Evolutionary conservation across 2,888 invertebrate genomes (phyloP).

Genomic region (Leucozona laternaria): DNA sequence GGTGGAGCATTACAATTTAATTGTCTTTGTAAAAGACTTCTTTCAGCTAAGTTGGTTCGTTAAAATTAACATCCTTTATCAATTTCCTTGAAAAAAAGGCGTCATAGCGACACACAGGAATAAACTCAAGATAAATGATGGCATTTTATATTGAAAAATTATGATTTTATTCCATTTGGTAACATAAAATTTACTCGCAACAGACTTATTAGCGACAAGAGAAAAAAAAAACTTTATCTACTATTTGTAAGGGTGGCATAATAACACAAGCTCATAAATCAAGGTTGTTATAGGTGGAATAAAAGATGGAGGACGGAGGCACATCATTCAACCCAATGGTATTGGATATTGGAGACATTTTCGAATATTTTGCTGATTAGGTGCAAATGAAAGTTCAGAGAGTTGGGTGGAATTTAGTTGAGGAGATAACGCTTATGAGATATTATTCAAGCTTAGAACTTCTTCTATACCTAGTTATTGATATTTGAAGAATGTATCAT

Average conservation of each 20-base stretch:
- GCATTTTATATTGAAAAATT: constrained; percentile 67
- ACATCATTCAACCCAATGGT: neutral
- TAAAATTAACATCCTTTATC: constrained; percentile 71
- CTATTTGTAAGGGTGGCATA: neutral
- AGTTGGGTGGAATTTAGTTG: neutral
- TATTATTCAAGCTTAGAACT: too few species aligned
- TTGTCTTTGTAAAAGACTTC: constrained; percentile 55
- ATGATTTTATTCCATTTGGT: constrained; percentile 61
- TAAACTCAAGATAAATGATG: constrained; percentile 49
- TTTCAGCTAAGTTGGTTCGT: constrained; percentile 44
- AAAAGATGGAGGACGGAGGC: neutral
- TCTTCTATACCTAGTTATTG: too few species aligned
- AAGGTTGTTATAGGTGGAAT: neutral
- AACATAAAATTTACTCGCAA: constrained; percentile 74
- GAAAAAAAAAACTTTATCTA: neutral
- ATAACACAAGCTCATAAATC: constrained; percentile 21
- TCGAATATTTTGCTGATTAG: neutral
- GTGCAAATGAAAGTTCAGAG: neutral
- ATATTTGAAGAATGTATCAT: too few species aligned
- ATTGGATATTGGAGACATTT: neutral
- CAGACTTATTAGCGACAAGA: constrained; percentile 57
- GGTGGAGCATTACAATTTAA: constrained; percentile 56
- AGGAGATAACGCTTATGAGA: too few species aligned
- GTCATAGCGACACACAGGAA: neutral
- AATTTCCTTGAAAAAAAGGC: constrained; percentile 23